Evolutionary conservation across 37 sponge, comb jelly and placozoan genomes (phyloP), one percentile per base, ranked within the genome.

Genomic region (Tethya wilhelma): DNA sequence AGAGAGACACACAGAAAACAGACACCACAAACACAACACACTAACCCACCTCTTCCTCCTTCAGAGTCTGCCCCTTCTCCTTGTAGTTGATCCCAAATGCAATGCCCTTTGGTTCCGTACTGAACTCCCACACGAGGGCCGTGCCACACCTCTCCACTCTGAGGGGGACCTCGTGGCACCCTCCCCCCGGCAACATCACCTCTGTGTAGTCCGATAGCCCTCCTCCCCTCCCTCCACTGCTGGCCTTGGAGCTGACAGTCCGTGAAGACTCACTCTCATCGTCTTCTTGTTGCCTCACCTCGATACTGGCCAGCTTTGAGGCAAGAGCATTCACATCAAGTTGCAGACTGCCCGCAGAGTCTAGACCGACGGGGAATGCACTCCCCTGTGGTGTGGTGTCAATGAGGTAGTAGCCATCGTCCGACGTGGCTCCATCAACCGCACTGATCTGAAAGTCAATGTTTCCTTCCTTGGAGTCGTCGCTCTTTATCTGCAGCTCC

Each of bases 91-190:
- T 79, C 0, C 89, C 93, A 63, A 92, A 86, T 5, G 89, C 93
- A 23, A 92, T 56, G 3, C 93, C 93, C 57, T 87, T 87, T 32
- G 93, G 93, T 38, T 92, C 89, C 25, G 84, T 74, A 26, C 59
- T 83, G 69, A 92, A 92, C 82, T 92, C 89, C 93, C 93, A 92
- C 12, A 40, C 76, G 1, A 92, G 56, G 14, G 64, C 71, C 22
- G 77, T 79, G 25, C 93, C 80, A 6, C 63, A 42, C 71, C 56
- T 84, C 32, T 71, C 81, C 38, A 92, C 77, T 28, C 4, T 41
- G 38, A 92, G 33, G 26, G 56, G 38, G 33, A 92, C 93, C 64
- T 34, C 36, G 44, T 92, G 93, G 6, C 65, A 46, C 31, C 39
- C 81, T 25, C 93, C 93, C 14, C 88, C 93, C 3, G 38, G 75